Conservation (phyloP, 2,888 invertebrate species). For the Monochamus alternatus region DNA sequence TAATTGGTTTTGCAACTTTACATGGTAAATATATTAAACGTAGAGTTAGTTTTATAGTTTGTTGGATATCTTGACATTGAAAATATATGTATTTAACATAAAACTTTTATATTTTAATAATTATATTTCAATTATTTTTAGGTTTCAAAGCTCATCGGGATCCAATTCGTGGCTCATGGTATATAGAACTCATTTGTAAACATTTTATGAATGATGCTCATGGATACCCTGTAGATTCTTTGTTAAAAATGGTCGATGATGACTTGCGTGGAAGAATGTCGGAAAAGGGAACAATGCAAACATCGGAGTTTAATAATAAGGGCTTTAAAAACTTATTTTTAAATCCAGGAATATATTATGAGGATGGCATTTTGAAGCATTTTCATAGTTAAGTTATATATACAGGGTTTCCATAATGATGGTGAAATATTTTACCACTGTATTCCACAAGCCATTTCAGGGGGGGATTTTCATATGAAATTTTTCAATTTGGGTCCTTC, state of each 20-base stretch:
- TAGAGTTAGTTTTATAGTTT: no score
- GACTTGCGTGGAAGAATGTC: conserved; percentile 69
- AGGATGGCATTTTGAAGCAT: conserved; percentile 53
- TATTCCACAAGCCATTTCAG: no score
- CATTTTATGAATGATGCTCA: conserved; percentile 78
- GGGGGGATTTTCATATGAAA: no score
- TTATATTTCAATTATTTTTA: conserved; percentile 54
- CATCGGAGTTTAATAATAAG: conserved; percentile 76
- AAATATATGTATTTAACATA: no score
- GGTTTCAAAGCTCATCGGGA: conserved; percentile 78
- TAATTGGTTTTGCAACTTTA: conserved; percentile 78
- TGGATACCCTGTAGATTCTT: conserved; percentile 76
- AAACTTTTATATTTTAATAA: no score
- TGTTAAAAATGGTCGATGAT: conserved; percentile 77
- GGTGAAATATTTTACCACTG: no score
- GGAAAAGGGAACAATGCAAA: conserved; percentile 72
- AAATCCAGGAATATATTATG: conserved; percentile 77
- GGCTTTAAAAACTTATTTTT: conserved; percentile 79
- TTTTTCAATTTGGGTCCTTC: no score
- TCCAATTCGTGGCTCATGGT: conserved; percentile 78
- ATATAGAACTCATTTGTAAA: conserved; percentile 78
- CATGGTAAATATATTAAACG: conserved; percentile 66
- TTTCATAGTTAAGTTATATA: conserved; percentile 31
- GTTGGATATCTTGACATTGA: no score
- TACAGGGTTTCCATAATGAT: no score